phyloP scores from a whole-genome alignment of 2,113 vertebrate species.

The Vireo altiloquus region DNA sequence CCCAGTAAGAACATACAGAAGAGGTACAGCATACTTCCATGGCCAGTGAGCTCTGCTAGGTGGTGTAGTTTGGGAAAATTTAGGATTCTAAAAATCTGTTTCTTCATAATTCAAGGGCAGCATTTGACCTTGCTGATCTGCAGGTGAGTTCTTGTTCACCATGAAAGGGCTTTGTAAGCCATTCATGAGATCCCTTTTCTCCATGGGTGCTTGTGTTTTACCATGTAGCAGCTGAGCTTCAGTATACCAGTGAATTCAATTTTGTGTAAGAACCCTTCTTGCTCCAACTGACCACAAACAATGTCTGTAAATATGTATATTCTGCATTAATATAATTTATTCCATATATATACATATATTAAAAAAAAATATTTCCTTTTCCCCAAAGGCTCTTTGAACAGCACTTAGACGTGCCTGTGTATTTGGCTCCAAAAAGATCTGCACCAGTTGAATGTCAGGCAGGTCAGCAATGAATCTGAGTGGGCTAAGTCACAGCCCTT shows the following conservation, averaged over 20 bases:
- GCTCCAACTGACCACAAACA: neutral
- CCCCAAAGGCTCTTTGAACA: neutral
- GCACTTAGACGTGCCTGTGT: neutral
- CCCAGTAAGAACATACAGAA: neutral
- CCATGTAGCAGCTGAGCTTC: neutral
- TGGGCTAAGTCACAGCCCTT: neutral
- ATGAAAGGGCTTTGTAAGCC: neutral
- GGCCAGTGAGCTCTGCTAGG: neutral
- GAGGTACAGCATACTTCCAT: neutral
- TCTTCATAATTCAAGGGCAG: neutral
- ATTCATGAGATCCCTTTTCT: neutral
- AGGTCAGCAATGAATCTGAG: neutral
- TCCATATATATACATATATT: neutral
- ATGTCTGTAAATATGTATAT: neutral
- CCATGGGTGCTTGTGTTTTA: neutral
- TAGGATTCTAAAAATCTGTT: neutral
- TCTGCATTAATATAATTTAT: neutral
- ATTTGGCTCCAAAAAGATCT: neutral
- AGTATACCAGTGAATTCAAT: neutral
- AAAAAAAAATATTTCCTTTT: neutral
- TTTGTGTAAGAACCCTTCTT: neutral
- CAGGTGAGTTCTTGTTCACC: neutral
- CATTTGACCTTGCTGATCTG: neutral
- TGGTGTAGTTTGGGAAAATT: neutral
- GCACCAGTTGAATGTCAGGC: neutral